A percentile compares a stretch with the other conserved stretches of the same genome.
These are phyloP conservation scores for Drosophila planitibia DNA, from an alignment of 2,888 invertebrate species.

Conservation along the genomic window DNA sequence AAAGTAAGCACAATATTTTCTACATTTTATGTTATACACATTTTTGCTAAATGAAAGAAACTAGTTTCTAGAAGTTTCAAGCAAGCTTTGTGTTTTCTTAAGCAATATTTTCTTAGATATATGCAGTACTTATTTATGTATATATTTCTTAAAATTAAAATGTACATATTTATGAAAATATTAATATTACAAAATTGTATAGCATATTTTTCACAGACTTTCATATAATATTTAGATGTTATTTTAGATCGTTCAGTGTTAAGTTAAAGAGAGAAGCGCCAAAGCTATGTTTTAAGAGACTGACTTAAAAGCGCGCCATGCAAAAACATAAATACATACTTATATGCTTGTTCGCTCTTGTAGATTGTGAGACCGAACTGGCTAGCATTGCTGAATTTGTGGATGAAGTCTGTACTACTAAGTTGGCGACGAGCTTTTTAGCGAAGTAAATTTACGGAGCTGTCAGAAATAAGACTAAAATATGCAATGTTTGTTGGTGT, in stretches of 20 bases:
- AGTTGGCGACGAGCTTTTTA: not conserved
- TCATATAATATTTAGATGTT: not conserved
- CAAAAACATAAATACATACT: not conserved
- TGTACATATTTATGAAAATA: not conserved
- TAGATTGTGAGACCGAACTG: not conserved
- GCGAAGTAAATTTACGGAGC: not conserved
- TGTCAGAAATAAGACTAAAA: not conserved
- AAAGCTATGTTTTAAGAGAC: not conserved
- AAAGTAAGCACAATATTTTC: not conserved
- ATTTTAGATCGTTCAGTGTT: not conserved
- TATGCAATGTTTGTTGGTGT: not conserved
- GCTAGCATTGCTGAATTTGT: not conserved
- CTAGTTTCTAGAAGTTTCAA: not conserved
- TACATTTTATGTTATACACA: not conserved
- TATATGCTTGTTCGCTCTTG: not conserved
- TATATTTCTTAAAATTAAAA: not conserved
- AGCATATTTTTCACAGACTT: not conserved
- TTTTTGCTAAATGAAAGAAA: not conserved
- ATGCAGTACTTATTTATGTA: not conserved
- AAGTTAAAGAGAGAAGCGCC: not conserved
- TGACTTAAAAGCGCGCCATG: not conserved
- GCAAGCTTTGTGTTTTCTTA: not conserved
- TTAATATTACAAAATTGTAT: not conserved
- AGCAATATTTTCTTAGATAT: not conserved
- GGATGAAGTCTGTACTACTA: constrained; percentile 9